A percentile compares a stretch with the other conserved stretches of the same genome.
phyloP scores from a whole-genome alignment of 2,888 invertebrate species.

The Neelides folsomi region DNA sequence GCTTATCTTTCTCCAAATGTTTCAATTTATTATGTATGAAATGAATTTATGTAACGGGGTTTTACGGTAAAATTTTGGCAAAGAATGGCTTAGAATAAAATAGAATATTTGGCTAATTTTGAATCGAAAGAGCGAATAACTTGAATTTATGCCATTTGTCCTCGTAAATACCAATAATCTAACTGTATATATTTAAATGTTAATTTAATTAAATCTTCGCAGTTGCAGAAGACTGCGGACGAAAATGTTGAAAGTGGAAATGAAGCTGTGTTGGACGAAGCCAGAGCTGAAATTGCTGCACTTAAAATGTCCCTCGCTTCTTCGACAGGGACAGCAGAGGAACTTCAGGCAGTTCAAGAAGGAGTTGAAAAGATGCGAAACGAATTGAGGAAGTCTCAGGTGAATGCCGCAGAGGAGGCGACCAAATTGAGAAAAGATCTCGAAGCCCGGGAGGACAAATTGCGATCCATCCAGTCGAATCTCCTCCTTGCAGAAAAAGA shows the following conservation, averaged over 20 bases:
- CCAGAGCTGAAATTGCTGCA: conserved; percentile 28
- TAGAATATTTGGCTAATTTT: no score
- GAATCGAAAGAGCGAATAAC: no score
- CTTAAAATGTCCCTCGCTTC: conserved; percentile 12
- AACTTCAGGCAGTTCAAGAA: conserved; percentile 24
- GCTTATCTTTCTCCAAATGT: no score
- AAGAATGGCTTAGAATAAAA: no score
- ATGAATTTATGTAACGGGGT: no score
- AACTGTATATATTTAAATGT: no score
- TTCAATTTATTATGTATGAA: no score
- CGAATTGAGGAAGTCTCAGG: conserved; percentile 17
- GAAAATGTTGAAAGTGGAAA: neutral
- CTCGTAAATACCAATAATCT: no score
- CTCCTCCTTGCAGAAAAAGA: conserved; percentile 46
- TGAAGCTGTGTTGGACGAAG: conserved; percentile 5
- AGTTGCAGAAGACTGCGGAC: no score
- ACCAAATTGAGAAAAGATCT: conserved; percentile 34
- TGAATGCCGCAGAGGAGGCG: conserved; percentile 32
- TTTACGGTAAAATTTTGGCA: no score
- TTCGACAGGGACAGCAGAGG: neutral
- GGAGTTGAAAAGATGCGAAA: conserved; percentile 32
- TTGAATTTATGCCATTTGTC: no score
- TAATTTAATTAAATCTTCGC: no score
- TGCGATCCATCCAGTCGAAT: conserved; percentile 39
- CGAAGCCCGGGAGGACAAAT: conserved; percentile 27